Base-by-base conservation (phyloP, 2,113 vertebrate species). In the Manacus vitellinus region DNA sequence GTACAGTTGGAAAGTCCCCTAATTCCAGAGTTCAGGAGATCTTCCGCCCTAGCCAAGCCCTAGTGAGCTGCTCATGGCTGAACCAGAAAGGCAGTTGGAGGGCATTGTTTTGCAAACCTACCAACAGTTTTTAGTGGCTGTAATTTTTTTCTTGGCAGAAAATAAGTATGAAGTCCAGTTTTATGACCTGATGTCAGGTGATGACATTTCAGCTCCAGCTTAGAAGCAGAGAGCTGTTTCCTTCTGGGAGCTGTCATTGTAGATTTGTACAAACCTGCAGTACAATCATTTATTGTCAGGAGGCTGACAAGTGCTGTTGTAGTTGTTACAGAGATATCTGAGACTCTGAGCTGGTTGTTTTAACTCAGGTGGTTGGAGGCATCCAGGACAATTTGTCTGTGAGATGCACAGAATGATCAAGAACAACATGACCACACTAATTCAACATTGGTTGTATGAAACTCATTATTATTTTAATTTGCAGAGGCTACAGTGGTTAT, bases 391-490 rank as follows among this genome's bases (percentile, higher is more conserved):
- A 49, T 68, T 92, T 83, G 59, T 61, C 56, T 75, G 67, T 68
- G 51, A 65, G 63, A 46, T 33, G 33, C 33, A 51, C 3, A 4
- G 55, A 66, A 58, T 3, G 4, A 59, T 76, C 49, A 86, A 28
- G 39, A 68, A 37, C 46, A 75, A 22, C 0, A 0, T 61, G 85
- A 41, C 79, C 46, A 25, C 58, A 73, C 13, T 78, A 49, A 65
- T 68, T 39, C 35, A 43, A 39, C 1, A 1, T 7, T 86, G 73
- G 55, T 49, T 87, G 59, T 67, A 24, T 11, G 30, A 25, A 83
- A 66, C 63, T 67, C 51, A 21, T 92, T 55, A 78, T 91, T 74
- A 52, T 73, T 86, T 62, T 84, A 90, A 84, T 90, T 94, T 90
- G 63, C 62, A 77, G 68, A 66, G 68, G 75, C 59, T 43, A 55